Percentiles rank a stretch among this genome's conserved stretches.
phyloP scores from a whole-genome alignment of 2,113 vertebrate genomes.

The Calonectris borealis region DNA sequence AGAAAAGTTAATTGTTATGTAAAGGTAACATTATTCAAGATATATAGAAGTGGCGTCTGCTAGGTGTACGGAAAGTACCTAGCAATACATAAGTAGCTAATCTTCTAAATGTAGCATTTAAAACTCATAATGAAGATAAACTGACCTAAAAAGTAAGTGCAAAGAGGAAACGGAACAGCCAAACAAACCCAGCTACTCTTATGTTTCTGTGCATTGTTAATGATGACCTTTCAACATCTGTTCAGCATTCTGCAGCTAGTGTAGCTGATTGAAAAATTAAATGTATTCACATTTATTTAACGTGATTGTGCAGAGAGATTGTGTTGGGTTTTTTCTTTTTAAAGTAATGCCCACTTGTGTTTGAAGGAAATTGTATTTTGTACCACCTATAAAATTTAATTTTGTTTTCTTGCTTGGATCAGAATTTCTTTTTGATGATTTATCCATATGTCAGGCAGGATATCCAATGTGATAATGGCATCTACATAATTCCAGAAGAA shows the following conservation, averaged over 20 bases:
- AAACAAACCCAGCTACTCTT: background rate
- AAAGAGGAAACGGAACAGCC: background rate
- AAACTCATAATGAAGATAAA: background rate
- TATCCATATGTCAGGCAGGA: background rate
- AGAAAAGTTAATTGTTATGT: background rate
- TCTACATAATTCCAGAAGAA: background rate
- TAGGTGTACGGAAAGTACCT: background rate
- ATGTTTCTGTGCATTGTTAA: background rate
- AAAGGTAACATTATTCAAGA: background rate
- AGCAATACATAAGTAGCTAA: background rate
- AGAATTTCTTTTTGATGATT: background rate
- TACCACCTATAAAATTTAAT: background rate
- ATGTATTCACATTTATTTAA: background rate
- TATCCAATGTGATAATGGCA: background rate
- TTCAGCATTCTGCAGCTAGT: background rate
- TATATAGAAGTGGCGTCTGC: background rate
- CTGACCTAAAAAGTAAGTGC: background rate
- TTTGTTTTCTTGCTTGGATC: background rate
- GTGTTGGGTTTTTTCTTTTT: background rate
- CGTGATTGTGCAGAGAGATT: background rate
- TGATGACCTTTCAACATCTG: background rate
- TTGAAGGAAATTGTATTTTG: background rate
- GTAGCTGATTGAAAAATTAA: background rate
- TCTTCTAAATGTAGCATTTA: background rate
- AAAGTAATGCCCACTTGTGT: background rate